Conservation (phyloP, 53 echinoderm and acorn worm genomes). For the Apostichopus leukothele region DNA sequence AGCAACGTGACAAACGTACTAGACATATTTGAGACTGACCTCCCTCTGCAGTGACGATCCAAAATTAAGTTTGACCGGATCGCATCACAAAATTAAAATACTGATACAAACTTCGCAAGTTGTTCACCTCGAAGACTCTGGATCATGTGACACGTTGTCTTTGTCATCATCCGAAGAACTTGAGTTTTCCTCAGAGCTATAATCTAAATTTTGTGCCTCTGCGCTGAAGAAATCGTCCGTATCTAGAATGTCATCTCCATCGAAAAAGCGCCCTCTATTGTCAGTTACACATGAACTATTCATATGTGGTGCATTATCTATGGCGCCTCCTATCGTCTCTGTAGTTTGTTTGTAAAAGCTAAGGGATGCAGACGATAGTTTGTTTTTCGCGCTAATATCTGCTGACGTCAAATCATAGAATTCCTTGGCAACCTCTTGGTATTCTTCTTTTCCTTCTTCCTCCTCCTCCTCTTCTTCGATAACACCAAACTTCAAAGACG, state of each 20-base stretch:
- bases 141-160: neutral
- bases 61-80: no score
- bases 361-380: neutral
- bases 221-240: conserved; percentile 35
- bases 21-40: no score
- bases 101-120: no score
- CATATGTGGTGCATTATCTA: no score
- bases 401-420: neutral
- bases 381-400: neutral
- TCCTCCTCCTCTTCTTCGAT: conserved; percentile 55
- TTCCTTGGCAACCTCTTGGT: neutral
- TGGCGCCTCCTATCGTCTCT: no score
- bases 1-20: no score
- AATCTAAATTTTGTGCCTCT: conserved; percentile 29
- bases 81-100: no score
- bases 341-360: conserved; percentile 13
- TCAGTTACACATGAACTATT: no score
- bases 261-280: conserved; percentile 11
- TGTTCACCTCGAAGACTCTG: no score
- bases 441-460: conserved; percentile 30
- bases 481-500: conserved; percentile 14
- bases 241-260: conserved; percentile 13
- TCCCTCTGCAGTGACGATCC: no score
- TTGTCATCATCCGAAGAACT: neutral
- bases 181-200: conserved; percentile 14